Evolutionary conservation across 2,888 invertebrate species (phyloP), one percentile per base, ranked within the genome.

Genomic region (Abrostola triplasia): DNA sequence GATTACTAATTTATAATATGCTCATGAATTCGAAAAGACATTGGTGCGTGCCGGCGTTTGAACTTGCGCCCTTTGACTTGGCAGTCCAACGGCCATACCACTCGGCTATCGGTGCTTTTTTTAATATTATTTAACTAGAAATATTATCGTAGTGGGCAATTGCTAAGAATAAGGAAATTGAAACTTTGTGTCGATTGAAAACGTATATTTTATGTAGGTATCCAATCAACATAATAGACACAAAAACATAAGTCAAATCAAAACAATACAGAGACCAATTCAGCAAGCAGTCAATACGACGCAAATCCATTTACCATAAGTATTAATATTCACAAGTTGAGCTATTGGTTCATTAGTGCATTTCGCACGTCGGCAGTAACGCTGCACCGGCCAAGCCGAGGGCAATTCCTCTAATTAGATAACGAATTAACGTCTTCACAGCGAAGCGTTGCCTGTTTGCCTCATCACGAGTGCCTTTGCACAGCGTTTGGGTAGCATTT

Each of bases 401-500:
- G 73, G 85, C 81, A 78, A 85, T 84, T 84, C 82, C 72, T 82
- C 86, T 92, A 92, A 92, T 92, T 91, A 91, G 89, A 91, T 93
- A 89, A 92, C 89, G 89, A 93, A 92, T 92, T 92, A 92, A 90
- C 91, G 84, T 90, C 90, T 91, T 88, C 88, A 84, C 84, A 84
- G 85, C 77, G 80, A 79, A 80, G 81, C 75, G 64, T 75, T 87
- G 88, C 88, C 90, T 88, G 88, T 86, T 85, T 87, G 86, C 82
- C 88, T 89, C 87, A 86, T 89, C 84, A 88, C 73, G 77, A 77
- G 62, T 78, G 80, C 87, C 85, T 87, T 85, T 84, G 86, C 86
- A 71, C 76, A 68, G 73, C 71, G 85, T 89, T 90, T 89, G 84
- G 80, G 81, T 84, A 88, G 83, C 83, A 79, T 88, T 84, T 79